phyloP scores from a whole-genome alignment of 2,797 vertebrate species.

The Poeciliopsis presidionis region DNA sequence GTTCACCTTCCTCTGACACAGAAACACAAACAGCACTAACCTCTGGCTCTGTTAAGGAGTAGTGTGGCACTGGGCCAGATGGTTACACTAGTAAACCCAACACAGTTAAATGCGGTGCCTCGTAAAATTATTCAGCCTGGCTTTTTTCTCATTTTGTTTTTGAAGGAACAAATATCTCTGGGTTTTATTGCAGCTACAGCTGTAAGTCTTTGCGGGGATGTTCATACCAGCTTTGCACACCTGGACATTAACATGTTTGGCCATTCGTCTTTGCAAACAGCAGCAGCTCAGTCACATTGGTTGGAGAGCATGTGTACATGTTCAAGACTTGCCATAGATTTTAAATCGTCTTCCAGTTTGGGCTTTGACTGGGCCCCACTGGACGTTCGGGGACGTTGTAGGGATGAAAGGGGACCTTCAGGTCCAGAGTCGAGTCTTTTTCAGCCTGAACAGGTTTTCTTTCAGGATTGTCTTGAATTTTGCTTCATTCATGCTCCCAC shows the following conservation, averaged over 20 bases:
- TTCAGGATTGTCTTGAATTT: background rate
- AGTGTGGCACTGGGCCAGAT: slow-evolving; percentile 37
- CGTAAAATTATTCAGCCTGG: background rate
- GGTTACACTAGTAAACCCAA: slow-evolving; percentile 12
- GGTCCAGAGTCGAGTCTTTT: background rate
- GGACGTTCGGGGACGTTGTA: background rate
- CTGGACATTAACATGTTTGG: background rate
- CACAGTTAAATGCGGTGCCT: background rate
- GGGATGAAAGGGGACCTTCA: background rate
- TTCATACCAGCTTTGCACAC: background rate
- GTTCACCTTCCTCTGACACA: slow-evolving; percentile 70
- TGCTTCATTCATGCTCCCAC: background rate
- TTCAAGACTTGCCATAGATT: background rate
- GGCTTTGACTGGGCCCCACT: background rate
- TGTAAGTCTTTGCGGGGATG: background rate
- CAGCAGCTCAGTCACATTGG: background rate
- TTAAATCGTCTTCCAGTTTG: background rate
- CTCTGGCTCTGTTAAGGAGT: slow-evolving; percentile 59
- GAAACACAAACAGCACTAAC: slow-evolving; percentile 77
- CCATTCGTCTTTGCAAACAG: background rate
- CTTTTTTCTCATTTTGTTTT: background rate
- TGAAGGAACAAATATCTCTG: background rate
- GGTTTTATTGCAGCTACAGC: background rate
- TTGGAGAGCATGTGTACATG: background rate
- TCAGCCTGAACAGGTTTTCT: background rate